phyloP scores from a whole-genome alignment of 2,113 vertebrate genomes.

The Mustela lutreola region DNA sequence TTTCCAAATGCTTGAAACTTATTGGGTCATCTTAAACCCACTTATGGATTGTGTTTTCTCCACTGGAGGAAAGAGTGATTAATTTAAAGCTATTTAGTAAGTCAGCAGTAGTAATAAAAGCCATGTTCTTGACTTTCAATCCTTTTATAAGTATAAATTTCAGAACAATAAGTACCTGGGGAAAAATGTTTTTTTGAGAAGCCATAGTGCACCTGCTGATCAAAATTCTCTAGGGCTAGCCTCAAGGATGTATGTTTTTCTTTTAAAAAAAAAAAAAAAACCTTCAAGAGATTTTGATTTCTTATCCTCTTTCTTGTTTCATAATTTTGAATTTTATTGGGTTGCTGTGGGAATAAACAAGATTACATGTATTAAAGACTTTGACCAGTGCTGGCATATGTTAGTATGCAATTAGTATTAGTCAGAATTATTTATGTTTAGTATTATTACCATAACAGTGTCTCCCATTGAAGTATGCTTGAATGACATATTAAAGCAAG shows the following conservation, averaged over 20 bases:
- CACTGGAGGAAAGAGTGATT: not conserved
- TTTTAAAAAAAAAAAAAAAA: not conserved
- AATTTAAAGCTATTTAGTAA: conserved; percentile 42
- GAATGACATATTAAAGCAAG: not conserved
- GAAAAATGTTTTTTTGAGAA: conserved; percentile 33
- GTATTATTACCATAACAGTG: not conserved
- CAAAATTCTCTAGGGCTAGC: not conserved
- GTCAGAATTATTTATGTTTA: conserved; percentile 44
- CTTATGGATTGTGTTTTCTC: conserved; percentile 29
- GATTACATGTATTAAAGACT: conserved; percentile 21
- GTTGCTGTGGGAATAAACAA: conserved; percentile 33
- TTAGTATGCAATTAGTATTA: conserved; percentile 26
- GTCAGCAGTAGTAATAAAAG: conserved; percentile 1
- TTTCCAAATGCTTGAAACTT: not conserved
- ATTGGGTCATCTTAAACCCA: not conserved
- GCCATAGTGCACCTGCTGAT: not conserved
- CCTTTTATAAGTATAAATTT: conserved; percentile 33
- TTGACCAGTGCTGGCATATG: not conserved
- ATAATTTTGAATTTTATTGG: conserved; percentile 44
- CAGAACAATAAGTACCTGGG: conserved; percentile 1
- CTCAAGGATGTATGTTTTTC: not conserved
- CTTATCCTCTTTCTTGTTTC: not conserved
- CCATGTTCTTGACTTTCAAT: conserved; percentile 43
- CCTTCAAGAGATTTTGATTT: not conserved
- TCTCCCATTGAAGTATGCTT: conserved; percentile 4